Evolutionary conservation across 92 coral and sea anemone species (phyloP).

Genomic region (Phenganax marumi): DNA sequence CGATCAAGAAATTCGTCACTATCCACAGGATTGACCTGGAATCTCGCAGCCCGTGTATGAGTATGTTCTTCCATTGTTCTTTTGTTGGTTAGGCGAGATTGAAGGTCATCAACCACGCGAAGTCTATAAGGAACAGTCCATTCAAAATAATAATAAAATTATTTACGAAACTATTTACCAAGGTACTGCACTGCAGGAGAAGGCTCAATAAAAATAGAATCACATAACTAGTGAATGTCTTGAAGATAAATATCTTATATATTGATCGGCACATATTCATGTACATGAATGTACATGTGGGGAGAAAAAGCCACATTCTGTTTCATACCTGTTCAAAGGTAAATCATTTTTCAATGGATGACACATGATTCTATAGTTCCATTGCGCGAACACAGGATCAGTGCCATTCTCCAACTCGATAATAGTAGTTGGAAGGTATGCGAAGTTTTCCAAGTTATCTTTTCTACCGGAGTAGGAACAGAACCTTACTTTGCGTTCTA

Average conservation of each 20-base stretch:
- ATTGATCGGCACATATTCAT: too few species aligned
- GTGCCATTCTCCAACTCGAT: constrained; percentile 55
- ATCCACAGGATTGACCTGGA: constrained; percentile 64
- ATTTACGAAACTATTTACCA: too few species aligned
- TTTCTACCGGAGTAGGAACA: constrained; percentile 13
- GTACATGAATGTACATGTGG: too few species aligned
- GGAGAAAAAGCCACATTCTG: neutral
- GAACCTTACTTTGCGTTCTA: constrained; percentile 15
- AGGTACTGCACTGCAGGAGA: too few species aligned
- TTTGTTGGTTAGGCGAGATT: constrained; percentile 43
- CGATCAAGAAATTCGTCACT: constrained; percentile 58
- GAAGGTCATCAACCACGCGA: constrained; percentile 64
- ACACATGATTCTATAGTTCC: constrained; percentile 25
- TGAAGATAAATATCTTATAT: too few species aligned
- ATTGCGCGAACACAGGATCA: constrained; percentile 70
- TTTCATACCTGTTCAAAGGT: constrained; percentile 1
- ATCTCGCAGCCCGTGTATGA: constrained; percentile 62
- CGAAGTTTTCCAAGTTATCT: constrained; percentile 29
- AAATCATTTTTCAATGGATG: constrained; percentile 9
- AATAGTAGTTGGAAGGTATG: constrained; percentile 11
- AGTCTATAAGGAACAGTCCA: constrained; percentile 18
- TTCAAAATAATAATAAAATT: neutral
- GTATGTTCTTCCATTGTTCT: constrained; percentile 47
- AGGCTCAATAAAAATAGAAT: too few species aligned
- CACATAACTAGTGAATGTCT: too few species aligned